phyloP scores from a whole-genome alignment of 1,140 invertebrate genomes.

The Ostrea edulis region DNA sequence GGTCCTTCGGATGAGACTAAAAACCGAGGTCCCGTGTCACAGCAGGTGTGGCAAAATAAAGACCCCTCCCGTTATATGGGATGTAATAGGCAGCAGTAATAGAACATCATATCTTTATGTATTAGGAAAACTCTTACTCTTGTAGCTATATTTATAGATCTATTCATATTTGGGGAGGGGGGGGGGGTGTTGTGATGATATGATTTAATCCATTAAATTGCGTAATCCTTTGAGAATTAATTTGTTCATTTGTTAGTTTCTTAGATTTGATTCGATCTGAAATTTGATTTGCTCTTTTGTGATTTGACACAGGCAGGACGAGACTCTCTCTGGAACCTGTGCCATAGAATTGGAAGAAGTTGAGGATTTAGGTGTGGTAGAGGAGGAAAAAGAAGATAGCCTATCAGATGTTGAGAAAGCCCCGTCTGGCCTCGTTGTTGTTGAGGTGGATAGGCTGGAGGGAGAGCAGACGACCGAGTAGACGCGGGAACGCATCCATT shows the following conservation, averaged over 20 bases:
- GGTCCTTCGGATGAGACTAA: too few species aligned
- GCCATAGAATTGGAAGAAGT: background rate
- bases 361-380: background rate
- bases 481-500: background rate
- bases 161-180: too few species aligned
- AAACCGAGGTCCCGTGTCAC: too few species aligned
- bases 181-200: too few species aligned
- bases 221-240: background rate
- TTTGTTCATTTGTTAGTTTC: background rate
- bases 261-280: too few species aligned
- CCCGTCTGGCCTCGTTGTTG: background rate
- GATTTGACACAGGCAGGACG: background rate
- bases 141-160: too few species aligned
- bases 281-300: background rate
- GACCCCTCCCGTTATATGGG: too few species aligned
- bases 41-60: too few species aligned
- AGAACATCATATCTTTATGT: too few species aligned
- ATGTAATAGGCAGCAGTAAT: too few species aligned
- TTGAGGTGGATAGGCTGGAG: background rate
- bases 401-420: background rate
- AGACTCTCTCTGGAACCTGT: background rate
- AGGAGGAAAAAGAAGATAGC: constrained; percentile 3
- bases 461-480: background rate
- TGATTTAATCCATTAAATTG: too few species aligned
- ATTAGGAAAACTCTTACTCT: too few species aligned